Evolutionary conservation across 2,113 vertebrate genomes (phyloP).

Genomic region (Paedocypris sp.): DNA sequence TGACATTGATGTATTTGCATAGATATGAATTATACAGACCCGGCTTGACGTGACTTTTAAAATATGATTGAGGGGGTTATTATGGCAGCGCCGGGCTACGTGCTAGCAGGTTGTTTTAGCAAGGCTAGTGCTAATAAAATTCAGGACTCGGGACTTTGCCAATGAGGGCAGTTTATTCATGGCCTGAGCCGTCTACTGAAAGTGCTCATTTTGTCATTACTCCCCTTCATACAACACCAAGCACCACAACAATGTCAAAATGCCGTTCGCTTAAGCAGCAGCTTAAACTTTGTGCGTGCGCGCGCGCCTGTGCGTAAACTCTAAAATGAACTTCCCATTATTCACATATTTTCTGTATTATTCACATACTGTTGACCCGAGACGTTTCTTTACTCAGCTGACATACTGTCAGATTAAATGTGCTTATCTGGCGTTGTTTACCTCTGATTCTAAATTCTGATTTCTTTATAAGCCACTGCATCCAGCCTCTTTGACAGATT

Average conservation of each 20-base stretch:
- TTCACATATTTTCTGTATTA: too few relatives aligned
- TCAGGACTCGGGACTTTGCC: constrained; percentile 52
- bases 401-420: constrained; percentile 15
- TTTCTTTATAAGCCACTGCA: constrained; percentile 35
- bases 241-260: constrained; percentile 18
- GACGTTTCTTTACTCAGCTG: too few relatives aligned
- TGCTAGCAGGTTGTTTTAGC: constrained; percentile 70
- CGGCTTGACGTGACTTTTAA: constrained; percentile 86
- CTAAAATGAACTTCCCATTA: too few relatives aligned
- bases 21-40: constrained; percentile 81
- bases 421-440: constrained; percentile 21
- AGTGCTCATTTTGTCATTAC: constrained; percentile 61
- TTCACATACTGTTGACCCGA: too few relatives aligned
- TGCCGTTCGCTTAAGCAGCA: background rate
- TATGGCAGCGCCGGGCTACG: constrained; percentile 67
- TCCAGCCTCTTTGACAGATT: constrained; percentile 22
- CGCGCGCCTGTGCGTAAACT: too few relatives aligned
- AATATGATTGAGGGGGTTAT: constrained; percentile 91
- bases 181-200: constrained; percentile 49
- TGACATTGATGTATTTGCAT: constrained; percentile 87
- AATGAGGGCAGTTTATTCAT: constrained; percentile 49
- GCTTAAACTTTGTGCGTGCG: too few relatives aligned
- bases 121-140: constrained; percentile 63
- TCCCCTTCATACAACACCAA: constrained; percentile 15
- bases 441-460: constrained; percentile 20